phyloP scores from a whole-genome alignment of 2,797 vertebrate genomes.

The Aeoliscus strigatus region DNA sequence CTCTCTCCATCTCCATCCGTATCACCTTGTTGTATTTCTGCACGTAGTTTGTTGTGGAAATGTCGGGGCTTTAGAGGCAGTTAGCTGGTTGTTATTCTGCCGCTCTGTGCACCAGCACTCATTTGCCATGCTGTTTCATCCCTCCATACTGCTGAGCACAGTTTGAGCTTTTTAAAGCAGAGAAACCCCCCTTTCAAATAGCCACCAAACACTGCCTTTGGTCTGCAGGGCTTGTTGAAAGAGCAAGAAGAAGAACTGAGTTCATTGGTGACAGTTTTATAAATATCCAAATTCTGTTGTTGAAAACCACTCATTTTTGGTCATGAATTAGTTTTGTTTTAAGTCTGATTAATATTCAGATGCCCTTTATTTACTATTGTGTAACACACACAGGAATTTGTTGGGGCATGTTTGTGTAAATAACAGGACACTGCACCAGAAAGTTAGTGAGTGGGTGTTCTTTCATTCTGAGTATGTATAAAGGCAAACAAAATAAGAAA shows the following conservation, averaged over 20 bases:
- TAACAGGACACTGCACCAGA: too few relatives aligned
- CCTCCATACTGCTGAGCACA: conserved; percentile 32
- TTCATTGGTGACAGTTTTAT: neutral
- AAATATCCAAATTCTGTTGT: too few relatives aligned
- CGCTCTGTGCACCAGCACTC: conserved; percentile 41
- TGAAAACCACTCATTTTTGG: too few relatives aligned
- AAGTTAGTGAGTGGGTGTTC: too few relatives aligned
- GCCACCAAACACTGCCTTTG: conserved; percentile 37
- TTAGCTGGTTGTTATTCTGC: conserved; percentile 57
- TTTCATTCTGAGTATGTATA: too few relatives aligned
- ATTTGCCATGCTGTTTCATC: conserved; percentile 71
- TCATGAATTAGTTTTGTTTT: too few relatives aligned
- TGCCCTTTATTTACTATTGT: too few relatives aligned
- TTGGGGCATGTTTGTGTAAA: too few relatives aligned
- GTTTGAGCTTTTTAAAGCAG: conserved; percentile 58
- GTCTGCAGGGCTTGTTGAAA: conserved; percentile 13
- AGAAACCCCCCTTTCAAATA: conserved; percentile 27
- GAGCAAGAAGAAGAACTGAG: neutral
- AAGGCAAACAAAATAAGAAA: too few relatives aligned
- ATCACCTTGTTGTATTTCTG: conserved; percentile 50
- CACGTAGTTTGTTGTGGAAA: conserved; percentile 32
- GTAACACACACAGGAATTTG: too few relatives aligned
- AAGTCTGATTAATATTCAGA: too few relatives aligned
- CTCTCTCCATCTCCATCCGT: conserved; percentile 31
- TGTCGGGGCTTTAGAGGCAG: conserved; percentile 43